Evolutionary conservation across 2,888 invertebrate species (phyloP).

Genomic region (Noctua janthina): DNA sequence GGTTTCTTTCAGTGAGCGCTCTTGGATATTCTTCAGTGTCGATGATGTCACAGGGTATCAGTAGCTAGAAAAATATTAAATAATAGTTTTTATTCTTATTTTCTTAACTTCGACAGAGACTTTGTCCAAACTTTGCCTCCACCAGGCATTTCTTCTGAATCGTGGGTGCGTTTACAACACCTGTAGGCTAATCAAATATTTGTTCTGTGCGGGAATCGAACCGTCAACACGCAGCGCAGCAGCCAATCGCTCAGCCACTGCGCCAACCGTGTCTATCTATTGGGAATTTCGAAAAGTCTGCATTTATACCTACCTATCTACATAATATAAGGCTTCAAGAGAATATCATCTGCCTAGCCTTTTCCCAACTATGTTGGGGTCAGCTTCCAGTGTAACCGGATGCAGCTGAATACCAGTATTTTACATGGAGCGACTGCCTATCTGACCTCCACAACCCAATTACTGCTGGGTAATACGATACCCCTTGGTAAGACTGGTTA

Average conservation of each 20-base stretch:
- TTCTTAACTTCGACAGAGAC: background rate
- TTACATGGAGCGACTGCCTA: background rate
- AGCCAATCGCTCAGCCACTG: background rate
- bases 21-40: constrained; percentile 81
- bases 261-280: background rate
- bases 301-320: background rate
- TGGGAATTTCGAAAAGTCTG: background rate
- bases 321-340: background rate
- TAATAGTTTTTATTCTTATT: background rate
- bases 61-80: constrained; percentile 72
- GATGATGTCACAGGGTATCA: constrained; percentile 81
- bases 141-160: too few relatives aligned
- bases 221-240: background rate
- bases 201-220: background rate
- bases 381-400: background rate
- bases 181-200: background rate
- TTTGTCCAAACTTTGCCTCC: background rate
- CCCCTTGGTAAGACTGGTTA: too few relatives aligned
- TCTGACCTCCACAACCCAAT: background rate
- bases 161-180: background rate
- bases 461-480: background rate
- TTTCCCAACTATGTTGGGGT: background rate
- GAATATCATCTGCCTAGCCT: background rate
- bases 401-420: background rate
- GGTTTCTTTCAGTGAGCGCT: constrained; percentile 79